A percentile compares a stretch with the other conserved stretches of the same genome.
Evolutionary conservation across 2,888 invertebrate species (phyloP).

Genomic region (Dinocampus coccinellae): DNA sequence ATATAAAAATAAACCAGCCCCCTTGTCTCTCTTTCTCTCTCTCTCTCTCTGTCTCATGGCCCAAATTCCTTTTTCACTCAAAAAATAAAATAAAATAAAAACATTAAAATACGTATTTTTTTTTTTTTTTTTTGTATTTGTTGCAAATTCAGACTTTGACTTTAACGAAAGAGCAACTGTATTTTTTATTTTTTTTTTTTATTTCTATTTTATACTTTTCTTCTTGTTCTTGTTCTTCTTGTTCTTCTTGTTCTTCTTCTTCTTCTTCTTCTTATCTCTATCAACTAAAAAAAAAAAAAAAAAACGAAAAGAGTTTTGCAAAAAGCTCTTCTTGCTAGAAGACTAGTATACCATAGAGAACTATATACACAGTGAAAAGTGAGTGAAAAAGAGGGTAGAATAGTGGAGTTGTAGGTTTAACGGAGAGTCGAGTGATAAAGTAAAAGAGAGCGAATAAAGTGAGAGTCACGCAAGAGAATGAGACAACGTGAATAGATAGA

Average conservation of each 20-base stretch:
- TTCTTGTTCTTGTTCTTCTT: too few relatives aligned
- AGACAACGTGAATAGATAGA: constrained; percentile 19
- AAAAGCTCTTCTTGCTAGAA: constrained; percentile 2
- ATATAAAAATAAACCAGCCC: not conserved
- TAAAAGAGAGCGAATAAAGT: constrained; percentile 39
- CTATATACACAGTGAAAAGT: too few relatives aligned
- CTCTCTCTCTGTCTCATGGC: too few relatives aligned
- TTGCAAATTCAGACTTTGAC: not conserved
- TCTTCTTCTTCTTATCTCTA: constrained; percentile 30
- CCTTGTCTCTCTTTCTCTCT: too few relatives aligned
- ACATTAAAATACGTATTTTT: not conserved
- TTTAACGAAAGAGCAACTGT: not conserved
- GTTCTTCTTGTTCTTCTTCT: constrained; percentile 26
- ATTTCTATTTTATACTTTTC: too few relatives aligned
- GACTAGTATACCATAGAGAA: too few relatives aligned
- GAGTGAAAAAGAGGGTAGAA: constrained; percentile 5
- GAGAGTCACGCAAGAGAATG: too few relatives aligned
- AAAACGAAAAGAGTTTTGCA: not conserved
- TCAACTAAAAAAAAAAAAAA: not conserved
- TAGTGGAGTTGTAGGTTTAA: constrained; percentile 20
- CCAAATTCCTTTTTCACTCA: too few relatives aligned
- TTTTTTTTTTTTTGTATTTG: not conserved
- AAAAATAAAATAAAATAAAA: not conserved
- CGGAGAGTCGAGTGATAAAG: constrained; percentile 19
- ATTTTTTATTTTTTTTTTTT: too few relatives aligned